Evolutionary conservation across 2,888 invertebrate species (phyloP).

Genomic region (Drosophila birchii): DNA sequence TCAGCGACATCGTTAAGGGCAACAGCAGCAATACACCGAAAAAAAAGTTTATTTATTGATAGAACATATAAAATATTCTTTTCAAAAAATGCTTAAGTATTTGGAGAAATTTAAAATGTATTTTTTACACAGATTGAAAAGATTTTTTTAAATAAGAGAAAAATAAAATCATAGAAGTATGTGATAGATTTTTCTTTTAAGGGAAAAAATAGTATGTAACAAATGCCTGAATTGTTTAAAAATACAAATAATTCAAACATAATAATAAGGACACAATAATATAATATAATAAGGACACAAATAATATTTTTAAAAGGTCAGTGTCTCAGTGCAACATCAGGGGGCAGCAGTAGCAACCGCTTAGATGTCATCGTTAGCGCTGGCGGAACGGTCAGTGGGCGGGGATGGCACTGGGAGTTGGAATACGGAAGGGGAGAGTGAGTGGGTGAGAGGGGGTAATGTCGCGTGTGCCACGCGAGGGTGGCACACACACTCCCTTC

Average conservation of each 20-base stretch:
- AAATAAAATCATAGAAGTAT: too few relatives aligned
- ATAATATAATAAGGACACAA: too few relatives aligned
- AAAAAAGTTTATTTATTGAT: background rate
- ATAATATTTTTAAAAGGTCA: background rate
- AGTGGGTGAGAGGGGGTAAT: slow-evolving; percentile 35
- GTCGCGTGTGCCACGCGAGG: slow-evolving; percentile 78
- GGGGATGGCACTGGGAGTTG: slow-evolving; percentile 11
- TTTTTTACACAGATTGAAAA: too few relatives aligned
- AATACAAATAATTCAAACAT: too few relatives aligned
- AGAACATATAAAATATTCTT: too few relatives aligned
- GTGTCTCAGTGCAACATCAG: slow-evolving; percentile 6
- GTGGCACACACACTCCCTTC: slow-evolving; percentile 46
- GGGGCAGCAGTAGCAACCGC: slow-evolving; percentile 60
- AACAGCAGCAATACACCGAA: slow-evolving; percentile 25
- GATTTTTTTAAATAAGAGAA: too few relatives aligned
- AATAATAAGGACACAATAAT: too few relatives aligned
- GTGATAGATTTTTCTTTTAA: too few relatives aligned
- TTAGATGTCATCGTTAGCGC: slow-evolving; percentile 77
- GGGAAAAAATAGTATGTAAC: too few relatives aligned
- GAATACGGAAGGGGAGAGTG: background rate
- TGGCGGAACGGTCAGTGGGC: slow-evolving; percentile 30
- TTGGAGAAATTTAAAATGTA: too few relatives aligned
- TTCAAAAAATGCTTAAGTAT: too few relatives aligned
- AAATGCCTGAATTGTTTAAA: too few relatives aligned
- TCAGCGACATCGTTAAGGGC: slow-evolving; percentile 59